These are phyloP conservation scores for Uria aalge DNA, from an alignment of 2,113 vertebrate genomes.

Conservation along the genomic window DNA sequence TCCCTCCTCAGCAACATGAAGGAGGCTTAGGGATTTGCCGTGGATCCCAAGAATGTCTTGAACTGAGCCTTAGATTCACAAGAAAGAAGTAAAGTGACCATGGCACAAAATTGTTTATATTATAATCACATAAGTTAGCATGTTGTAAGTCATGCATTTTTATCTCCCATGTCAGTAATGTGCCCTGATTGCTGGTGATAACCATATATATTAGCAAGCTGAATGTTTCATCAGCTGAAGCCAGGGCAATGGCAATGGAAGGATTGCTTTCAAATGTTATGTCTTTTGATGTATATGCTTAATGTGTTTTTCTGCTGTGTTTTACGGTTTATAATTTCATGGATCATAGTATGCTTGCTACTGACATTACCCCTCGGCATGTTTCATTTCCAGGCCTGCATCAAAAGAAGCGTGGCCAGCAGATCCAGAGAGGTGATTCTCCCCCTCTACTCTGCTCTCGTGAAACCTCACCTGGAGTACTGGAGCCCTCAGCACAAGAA, in stretches of 20 bases:
- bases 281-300: neutral
- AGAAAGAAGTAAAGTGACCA: neutral
- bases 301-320: neutral
- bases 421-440: too few species aligned
- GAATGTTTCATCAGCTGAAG: neutral
- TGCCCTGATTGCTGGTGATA: neutral
- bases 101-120: neutral
- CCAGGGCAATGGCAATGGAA: neutral
- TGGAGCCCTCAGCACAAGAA: too few species aligned
- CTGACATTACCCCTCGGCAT: neutral
- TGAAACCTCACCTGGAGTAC: too few species aligned
- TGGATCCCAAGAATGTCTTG: neutral
- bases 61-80: neutral
- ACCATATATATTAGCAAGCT: neutral
- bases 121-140: neutral
- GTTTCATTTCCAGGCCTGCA: neutral
- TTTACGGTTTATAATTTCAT: neutral
- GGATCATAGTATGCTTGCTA: neutral
- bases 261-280: neutral
- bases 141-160: neutral
- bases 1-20: neutral
- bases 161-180: neutral
- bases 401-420: too few species aligned
- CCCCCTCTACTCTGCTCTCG: too few species aligned
- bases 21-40: neutral